Evolutionary conservation across 2,113 vertebrate species (phyloP).

Genomic region (Casuarius casuarius): DNA sequence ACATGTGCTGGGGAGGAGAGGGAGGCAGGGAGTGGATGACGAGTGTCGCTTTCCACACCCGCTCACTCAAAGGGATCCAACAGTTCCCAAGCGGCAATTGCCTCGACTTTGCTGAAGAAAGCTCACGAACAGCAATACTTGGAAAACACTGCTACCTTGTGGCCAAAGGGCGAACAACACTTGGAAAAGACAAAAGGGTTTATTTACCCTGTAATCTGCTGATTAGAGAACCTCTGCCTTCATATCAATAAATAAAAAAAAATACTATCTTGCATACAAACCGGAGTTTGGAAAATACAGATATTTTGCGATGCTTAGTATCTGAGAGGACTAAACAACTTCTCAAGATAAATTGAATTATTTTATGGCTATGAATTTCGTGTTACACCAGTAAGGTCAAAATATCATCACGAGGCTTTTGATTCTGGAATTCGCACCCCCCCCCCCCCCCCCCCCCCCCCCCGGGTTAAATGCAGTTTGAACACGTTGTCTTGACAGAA

Average conservation of each 20-base stretch:
- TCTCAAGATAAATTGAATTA: neutral
- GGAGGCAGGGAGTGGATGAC: neutral
- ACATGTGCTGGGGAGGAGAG: neutral
- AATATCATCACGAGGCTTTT: neutral
- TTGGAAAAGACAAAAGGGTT: neutral
- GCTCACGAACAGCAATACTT: neutral
- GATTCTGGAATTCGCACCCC: neutral
- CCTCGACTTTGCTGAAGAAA: neutral
- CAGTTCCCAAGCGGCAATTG: neutral
- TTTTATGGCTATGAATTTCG: neutral
- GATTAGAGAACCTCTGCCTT: neutral
- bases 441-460: accelerated
- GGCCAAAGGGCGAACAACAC: constrained; percentile 16
- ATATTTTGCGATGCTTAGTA: neutral
- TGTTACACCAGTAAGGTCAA: neutral
- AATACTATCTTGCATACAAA: neutral
- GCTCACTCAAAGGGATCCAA: neutral
- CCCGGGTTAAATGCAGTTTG: neutral
- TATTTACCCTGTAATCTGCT: neutral
- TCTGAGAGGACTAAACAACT: neutral
- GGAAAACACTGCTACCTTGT: constrained; percentile 70
- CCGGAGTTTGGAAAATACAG: neutral
- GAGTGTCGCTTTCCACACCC: neutral
- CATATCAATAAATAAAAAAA: neutral
- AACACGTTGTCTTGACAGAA: neutral